These are phyloP conservation scores for Anoura caudifer DNA, from an alignment of 2,113 vertebrate species.

Conservation along the genomic window DNA sequence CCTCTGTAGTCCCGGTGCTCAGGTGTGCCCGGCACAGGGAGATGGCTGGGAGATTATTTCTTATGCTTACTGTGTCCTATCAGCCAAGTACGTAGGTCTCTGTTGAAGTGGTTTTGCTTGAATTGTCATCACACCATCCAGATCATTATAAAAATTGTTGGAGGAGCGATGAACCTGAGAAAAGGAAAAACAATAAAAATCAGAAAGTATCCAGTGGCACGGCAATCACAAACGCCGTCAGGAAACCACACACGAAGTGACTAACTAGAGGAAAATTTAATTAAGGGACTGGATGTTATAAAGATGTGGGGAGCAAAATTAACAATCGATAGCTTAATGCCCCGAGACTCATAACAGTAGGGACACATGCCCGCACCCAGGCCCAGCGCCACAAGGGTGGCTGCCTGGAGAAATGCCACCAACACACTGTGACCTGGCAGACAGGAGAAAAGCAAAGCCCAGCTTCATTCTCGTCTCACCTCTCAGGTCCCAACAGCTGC, in stretches of 20 bases:
- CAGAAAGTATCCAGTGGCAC: not conserved
- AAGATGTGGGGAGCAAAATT: not conserved
- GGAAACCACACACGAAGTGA: not conserved
- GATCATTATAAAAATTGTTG: constrained; percentile 79
- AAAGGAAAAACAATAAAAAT: constrained; percentile 38
- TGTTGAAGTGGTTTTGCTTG: constrained; percentile 89
- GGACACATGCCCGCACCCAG: not conserved
- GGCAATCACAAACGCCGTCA: accelerated
- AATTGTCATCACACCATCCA: constrained; percentile 90
- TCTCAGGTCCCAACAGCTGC: not conserved
- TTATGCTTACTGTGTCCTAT: constrained; percentile 83
- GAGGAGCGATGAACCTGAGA: constrained; percentile 78
- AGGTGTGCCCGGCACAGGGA: accelerated
- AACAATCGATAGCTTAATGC: not conserved
- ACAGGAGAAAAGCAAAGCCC: not conserved
- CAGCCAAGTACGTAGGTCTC: constrained; percentile 76
- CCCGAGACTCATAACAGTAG: not conserved
- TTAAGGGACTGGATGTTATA: not conserved
- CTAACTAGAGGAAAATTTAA: not conserved
- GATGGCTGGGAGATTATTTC: not conserved
- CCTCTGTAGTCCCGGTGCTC: not conserved
- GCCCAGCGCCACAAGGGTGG: accelerated
- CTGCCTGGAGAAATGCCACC: not conserved
- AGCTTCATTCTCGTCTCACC: no score
- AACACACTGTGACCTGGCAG: not conserved